Conservation (phyloP, 2,888 invertebrate genomes). For the Pammene fasciana region DNA sequence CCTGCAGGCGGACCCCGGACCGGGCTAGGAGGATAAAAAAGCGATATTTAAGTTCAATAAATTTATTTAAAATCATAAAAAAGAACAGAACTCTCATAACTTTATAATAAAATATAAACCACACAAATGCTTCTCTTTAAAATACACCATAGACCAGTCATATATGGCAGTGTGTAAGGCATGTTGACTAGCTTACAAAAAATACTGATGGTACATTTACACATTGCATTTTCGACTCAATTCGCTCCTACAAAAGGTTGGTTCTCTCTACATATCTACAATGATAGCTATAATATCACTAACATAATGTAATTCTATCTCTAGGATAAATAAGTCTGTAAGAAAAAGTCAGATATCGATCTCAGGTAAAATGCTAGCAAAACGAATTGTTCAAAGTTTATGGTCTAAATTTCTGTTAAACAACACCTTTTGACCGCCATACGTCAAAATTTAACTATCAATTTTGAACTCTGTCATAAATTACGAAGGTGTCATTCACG, state of each 20-base stretch:
- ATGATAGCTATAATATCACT: neutral
- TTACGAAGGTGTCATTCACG: too few species aligned
- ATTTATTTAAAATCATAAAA: slow-evolving; percentile 48
- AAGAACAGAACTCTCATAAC: slow-evolving; percentile 40
- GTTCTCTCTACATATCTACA: neutral
- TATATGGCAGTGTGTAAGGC: slow-evolving; percentile 3
- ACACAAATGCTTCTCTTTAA: slow-evolving; percentile 33
- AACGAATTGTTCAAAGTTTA: too few species aligned
- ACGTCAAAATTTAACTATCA: too few species aligned
- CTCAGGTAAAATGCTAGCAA: too few species aligned
- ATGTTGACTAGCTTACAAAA: slow-evolving; percentile 30
- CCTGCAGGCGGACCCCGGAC: too few species aligned
- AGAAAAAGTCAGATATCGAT: neutral
- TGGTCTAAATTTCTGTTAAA: too few species aligned
- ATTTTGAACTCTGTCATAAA: too few species aligned
- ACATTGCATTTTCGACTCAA: neutral
- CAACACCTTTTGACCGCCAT: too few species aligned
- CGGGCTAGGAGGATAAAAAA: too few species aligned
- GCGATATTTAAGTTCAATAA: slow-evolving; percentile 39
- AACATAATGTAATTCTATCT: too few species aligned
- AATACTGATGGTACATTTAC: slow-evolving; percentile 23
- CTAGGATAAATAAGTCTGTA: neutral
- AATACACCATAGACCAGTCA: slow-evolving; percentile 11
- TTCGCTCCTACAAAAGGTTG: neutral
- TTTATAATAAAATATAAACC: slow-evolving; percentile 23